Evolutionary conservation across 2,888 invertebrate species (phyloP), one percentile per base, ranked within the genome.

Genomic region (Nemurella pictetii): DNA sequence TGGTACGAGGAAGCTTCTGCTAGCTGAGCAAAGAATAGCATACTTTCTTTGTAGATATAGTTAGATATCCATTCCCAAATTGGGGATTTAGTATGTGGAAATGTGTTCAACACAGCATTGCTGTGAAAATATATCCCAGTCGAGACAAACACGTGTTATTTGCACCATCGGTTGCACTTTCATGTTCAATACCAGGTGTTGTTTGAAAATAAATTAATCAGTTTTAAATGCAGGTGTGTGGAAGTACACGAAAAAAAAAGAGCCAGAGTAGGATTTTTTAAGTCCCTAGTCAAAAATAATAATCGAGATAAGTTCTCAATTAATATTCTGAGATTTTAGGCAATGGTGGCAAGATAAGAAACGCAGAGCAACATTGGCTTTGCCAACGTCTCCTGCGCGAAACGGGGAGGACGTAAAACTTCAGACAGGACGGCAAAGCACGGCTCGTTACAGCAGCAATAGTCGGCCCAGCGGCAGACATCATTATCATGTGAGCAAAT

Each of bases 401-500:
- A 55, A 55, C 12, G 55, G n/a, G 55, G 55, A 55, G 55, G 55
- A 55, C 15, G 20, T 7, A 55, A 55, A 55, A 55, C 15, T 55
- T 55, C 55, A 55, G 20, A 35, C 35, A 35, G 35, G 55, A 55
- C 55, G 55, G 55, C 55, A 55, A 55, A 55, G 55, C 55, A 7
- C 55, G 55, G 55, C 20, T 55, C 55, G 55, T 55, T 55, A 7
- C 2, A 55, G 55, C 55, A 12, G 55, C 55, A 4, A 55, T 2
- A 12, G 12, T 55, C 55, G 12, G 9, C 20, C 55, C 20, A 12
- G 55, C 55, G 20, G 55, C 55, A 55, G 55, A 55, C 55, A 20
- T 55, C 15, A 75, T 75, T 75, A 75, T 75, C 26, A 75, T 25
- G 75, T 75, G 75, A 75, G 28, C 75, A 75, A 26, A 75, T 75